Base-by-base conservation (phyloP, 2,888 invertebrate species). In the Ophion ventricosus region DNA sequence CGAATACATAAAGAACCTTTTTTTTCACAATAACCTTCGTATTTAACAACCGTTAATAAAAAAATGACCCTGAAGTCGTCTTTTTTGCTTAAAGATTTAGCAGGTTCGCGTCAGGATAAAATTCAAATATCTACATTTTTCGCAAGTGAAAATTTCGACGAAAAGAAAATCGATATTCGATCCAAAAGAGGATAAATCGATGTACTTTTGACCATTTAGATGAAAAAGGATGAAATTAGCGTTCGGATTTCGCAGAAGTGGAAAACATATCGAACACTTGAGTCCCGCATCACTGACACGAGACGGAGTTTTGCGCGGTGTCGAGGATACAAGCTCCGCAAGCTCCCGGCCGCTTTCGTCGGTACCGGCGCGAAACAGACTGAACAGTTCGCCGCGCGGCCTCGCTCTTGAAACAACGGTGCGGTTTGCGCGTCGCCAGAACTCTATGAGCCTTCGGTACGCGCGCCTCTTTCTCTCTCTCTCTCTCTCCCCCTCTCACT, bases 351-450 rank as follows among this genome's bases (percentile, higher is more conserved):
- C 2, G 78, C 67, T 79, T 82, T 76, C 79, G n/a, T 54, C 72
- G 81, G 83, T 79, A 83, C 79, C 79, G 66, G 82, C 79, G 80
- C 84, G 80, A 54, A 78, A 70, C 75, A 40, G 80, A 86, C 86
- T 84, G 84, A 77, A 80, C 72, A 49, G 73, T 69, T 57, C 66
- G 67, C 63, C 57, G 63, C 56, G 72, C 54, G 79, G 29, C 49
- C 82, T 80, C 76, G 80, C 76, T 82, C 82, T 85, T 82, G 77
- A 83, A 83, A 74, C 66, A 43, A 74, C 81, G 67, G 72, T 78
- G 83, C 63, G 81, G 83, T 85, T 80, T 74, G 74, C 80, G 66
- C 57, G 66, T 23, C 23, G 69, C 49, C 56, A 56, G 14, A 23
- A 76, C 26, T 75, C 40, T 75, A 59, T 54, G 72, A 35, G 76